Evolutionary conservation across 2,797 vertebrate species (phyloP), one percentile per base, ranked within the genome.

Genomic region (Argyrosomus regius): DNA sequence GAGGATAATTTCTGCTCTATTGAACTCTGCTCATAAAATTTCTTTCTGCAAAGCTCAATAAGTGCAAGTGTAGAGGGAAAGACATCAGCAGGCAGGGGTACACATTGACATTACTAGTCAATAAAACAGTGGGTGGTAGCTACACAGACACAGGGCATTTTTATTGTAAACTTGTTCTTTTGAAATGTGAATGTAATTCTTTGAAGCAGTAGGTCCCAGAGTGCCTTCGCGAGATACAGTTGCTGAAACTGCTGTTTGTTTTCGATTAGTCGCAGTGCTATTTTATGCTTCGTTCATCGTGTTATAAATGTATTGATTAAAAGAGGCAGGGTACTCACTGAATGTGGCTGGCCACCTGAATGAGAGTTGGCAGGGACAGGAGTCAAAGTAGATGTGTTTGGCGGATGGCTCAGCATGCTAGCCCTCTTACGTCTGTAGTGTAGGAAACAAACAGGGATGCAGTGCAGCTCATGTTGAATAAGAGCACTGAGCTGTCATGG

Each of bases 251-350:
- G 74, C 85, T 75, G 83, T 87, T 88, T 85, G 78, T 76, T 87
- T 91, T 90, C 81, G 83, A 92, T 91, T 81, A 80, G 86, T 83
- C 72, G 28, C 77, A 50, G 74, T 50, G 78, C 87, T 92, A 78
- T 89, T 92, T 85, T 83, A 79, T 83, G 80, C 85, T 81, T 65
- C 14, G 35, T 76, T 85, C 88, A 81, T 86, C 60, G 59, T 75
- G 77, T 83, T 86, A 80, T 80, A 81, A 80, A 87, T 77, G 39
- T 89, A 94, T 93, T 82, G 94, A 94, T 90, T 71, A 41, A 63
- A 81, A 79, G 88, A 91, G 86, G 88, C 87, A 79, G 80, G 82
- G 80, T 61, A 83, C 79, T 88, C 72, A 16, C 80, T 77, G 78
- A 71, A 86, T 81, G 83, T 83, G 85, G 78, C 84, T 14, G 64